Evolutionary conservation across 1,140 invertebrate genomes (phyloP), one percentile per base, ranked within the genome.

Genomic region (Lasioglossum albipes): DNA sequence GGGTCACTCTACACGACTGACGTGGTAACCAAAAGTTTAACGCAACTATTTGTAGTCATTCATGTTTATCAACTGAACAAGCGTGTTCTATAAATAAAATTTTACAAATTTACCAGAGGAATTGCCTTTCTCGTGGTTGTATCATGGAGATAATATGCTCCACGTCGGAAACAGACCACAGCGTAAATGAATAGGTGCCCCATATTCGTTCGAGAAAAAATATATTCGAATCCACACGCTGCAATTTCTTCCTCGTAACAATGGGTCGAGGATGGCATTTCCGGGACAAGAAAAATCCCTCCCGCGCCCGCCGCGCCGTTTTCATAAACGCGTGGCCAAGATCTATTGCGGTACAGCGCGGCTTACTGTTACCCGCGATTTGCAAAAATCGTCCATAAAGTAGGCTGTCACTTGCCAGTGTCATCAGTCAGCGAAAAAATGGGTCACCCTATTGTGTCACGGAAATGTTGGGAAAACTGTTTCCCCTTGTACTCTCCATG

Each of bases 391-490:
- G 77, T 74, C 22, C 70, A 73, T 79, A 74, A 74, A 79, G 49
- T 22, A 57, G 61, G 62, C 70, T 79, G 77, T 79, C 77, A 66
- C 45, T 65, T 36, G 62, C 20, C 49, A 7, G 31, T 72, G 77
- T 66, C 77, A 79, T 79, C 77, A 79, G 77, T 79, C 77, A 74
- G 62, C 36, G 62, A 41, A 79, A 79, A 79, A 79, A 54, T 66
- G 36, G 77, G 69, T 57, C 77, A 61, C 2, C 12, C 49, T 16
- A 65, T 74, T 79, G 77, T 72, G 20, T 27, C 41, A 12, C 2
- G 36, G 20, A 57, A 45, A 54, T 7, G 12, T 5, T 49, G 18
- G 68, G 42, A 42, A 41, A 72, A 73, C 61, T 6, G 59, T 79
- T 66, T n/a, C 7, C 62, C 49, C 45, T 22, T 18, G 31, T 27